These are phyloP conservation scores for Haemorhous mexicanus DNA, from an alignment of 2,113 vertebrate genomes.

Conservation along the genomic window DNA sequence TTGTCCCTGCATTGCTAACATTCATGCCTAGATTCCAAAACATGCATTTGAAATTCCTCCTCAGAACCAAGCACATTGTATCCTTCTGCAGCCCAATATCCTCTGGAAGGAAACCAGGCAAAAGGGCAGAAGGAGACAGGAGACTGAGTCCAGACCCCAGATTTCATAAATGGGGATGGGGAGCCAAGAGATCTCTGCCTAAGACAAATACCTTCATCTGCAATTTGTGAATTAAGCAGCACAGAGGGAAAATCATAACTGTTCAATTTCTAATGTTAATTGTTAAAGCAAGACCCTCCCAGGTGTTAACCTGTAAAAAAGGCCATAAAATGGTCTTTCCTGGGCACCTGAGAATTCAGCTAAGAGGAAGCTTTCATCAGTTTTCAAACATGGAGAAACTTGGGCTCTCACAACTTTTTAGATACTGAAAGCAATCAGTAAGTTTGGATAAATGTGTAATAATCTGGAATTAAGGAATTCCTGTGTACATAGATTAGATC, in stretches of 20 bases:
- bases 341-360: background rate
- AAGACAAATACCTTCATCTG: background rate
- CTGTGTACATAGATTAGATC: background rate
- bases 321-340: background rate
- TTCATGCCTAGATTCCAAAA: background rate
- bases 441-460: background rate
- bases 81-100: background rate
- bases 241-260: background rate
- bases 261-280: background rate
- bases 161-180: background rate
- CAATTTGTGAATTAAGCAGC: background rate
- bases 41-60: background rate
- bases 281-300: background rate
- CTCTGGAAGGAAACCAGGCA: background rate
- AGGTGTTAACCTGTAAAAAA: background rate
- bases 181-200: background rate
- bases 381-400: background rate
- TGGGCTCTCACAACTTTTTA: background rate
- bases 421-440: background rate
- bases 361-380: background rate
- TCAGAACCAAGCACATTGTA: background rate
- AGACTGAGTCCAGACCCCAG: background rate
- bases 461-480: background rate
- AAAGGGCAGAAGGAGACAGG: background rate
- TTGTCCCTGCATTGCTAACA: background rate